Evolutionary conservation across 2,113 vertebrate genomes (phyloP).

Genomic region (Gymnobelideus leadbeateri): DNA sequence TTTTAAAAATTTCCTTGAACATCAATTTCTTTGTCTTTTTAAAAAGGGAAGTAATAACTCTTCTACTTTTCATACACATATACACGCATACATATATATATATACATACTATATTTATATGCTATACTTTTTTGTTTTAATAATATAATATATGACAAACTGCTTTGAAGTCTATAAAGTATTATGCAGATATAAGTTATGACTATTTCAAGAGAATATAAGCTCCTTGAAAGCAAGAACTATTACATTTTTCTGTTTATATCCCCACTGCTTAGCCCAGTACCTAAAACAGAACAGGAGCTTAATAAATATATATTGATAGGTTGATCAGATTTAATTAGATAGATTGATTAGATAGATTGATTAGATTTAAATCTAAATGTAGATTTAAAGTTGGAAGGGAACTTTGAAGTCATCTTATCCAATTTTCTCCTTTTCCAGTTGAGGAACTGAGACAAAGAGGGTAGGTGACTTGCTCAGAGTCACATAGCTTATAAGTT

Average conservation of each 20-base stretch:
- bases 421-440: neutral
- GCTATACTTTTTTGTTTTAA: neutral
- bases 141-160: neutral
- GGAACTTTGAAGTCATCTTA: neutral
- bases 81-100: no score
- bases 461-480: neutral
- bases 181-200: neutral
- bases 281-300: neutral
- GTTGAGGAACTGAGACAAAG: neutral
- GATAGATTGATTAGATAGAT: no score
- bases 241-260: conserved; percentile 17
- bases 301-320: neutral
- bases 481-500: neutral
- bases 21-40: neutral
- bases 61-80: neutral
- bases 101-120: no score
- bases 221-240: neutral
- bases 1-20: neutral
- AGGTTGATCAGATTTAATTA: neutral
- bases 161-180: neutral
- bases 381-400: neutral
- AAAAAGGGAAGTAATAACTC: neutral
- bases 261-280: neutral
- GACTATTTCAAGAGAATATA: neutral
- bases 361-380: no score